Evolutionary conservation across 2,888 invertebrate species (phyloP), one percentile per base, ranked within the genome.

Genomic region (Tinea semifulvella): DNA sequence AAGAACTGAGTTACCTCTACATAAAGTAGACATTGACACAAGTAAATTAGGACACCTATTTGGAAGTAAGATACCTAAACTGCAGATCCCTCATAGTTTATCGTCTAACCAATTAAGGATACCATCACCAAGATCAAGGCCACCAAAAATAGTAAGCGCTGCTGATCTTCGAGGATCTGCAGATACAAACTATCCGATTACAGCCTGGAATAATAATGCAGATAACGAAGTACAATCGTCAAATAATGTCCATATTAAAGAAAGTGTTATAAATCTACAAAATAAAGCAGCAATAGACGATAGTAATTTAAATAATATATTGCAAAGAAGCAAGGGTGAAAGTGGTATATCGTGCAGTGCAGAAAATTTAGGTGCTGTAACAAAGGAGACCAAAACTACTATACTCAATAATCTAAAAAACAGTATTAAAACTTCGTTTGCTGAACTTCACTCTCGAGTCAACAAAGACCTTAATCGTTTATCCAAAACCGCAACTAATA

Each of bases 131-230:
- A 31, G 11, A 26, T 26, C 31, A 2, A 14, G 31, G 31, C 31
- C 31, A 31, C 11, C 26, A n/a, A 31, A 31, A 13, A 13, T 31
- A 31, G 6, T 13, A 13, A 31, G 14, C 7, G 13, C 14, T n/a
- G 11, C 31, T 13, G 31, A 31, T 31, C 19, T 38, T 18, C 10
- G 17, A 10, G 10, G 38, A n/a, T 38, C 38, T 18, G 38, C 38
- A 17, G 38, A 38, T 18, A 31, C 31, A n/a, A 13, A 2, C 2
- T 6, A 14, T 3, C 31, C 31, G 14, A 14, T 31, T 4, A n/a
- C n/a, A 13, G 14, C 7, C 2, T 31, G 31, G n/a, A n/a, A n/a
- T n/a, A n/a, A n/a, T 31, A 31, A 2, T 11, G 26, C 10, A 4
- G 31, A 31, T 31, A 31, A 31, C 14, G 31, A 31, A 14, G 31